Base-by-base conservation (phyloP, 2,113 vertebrate species). In the Sinocyclocheilus anophthalmus region DNA sequence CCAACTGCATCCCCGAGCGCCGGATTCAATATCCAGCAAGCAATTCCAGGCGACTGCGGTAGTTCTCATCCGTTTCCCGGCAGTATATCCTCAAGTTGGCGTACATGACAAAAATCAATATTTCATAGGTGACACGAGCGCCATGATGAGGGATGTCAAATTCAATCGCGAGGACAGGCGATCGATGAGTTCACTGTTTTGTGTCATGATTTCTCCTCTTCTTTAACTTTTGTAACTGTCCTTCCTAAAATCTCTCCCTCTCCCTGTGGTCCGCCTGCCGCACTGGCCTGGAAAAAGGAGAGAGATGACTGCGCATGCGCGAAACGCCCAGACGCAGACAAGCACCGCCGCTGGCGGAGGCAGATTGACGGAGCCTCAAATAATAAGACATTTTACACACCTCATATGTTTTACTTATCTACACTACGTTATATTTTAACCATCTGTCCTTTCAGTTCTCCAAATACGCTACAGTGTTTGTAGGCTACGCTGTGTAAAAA, bases 221-320 rank as follows among this genome's bases (percentile, higher is more conserved):
- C 83, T 85, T 48, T 61, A 85, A 87, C 76, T 89, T 84, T 87
- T 65, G 45, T 59, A 26, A 80, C 76, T 57, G 24, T 72, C 50
- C 76, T 55, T 69, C 76, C 65, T 10, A 39, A 70, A 88, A 86
- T 87, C 91, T 90, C 83, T 57, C 89, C 88, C 91, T 91, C 88
- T 85, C 92, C 84, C 95, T 95, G 96, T 95, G 94, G 95, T 91
- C 94, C 95, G 95, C 95, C 94, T 96, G 95, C 96, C 92, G 96
- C 95, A 96, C 96, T 93, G 92, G 89, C 86, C 90, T 78, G 90
- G 90, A 84, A 90, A 91, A 84, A 89, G 90, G 86, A 14, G 89
- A 69, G 85, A 22, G 59, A 53, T 87, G 33, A 91, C 8, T 87
- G 95, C 94, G 96, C 97, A 93, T 93, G 97, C 95, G 95, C 93